A percentile compares a stretch with the other conserved stretches of the same genome.
Conservation (phyloP, 2,797 vertebrate species). For the Calcarius lapponicus region DNA sequence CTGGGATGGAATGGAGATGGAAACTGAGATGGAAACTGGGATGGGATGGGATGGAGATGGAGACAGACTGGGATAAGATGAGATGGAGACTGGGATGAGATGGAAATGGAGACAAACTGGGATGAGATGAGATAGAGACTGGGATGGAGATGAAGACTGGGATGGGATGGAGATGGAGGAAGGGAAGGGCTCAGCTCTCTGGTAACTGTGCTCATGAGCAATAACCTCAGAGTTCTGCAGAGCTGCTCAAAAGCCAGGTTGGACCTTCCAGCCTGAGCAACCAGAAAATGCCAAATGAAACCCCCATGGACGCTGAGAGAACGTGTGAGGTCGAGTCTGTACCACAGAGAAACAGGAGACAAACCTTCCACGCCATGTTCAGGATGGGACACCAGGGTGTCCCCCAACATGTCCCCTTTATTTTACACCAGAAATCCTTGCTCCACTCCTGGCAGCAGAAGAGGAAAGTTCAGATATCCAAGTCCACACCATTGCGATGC, state of each 20-base stretch:
- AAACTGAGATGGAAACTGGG: no score
- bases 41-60: no score
- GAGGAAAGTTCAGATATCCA: neutral
- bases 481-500: neutral
- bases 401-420: neutral
- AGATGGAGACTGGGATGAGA: no score
- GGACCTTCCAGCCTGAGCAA: neutral
- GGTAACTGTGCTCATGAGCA: neutral
- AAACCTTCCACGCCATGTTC: neutral
- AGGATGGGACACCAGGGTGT: neutral
- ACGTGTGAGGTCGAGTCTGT: rapidly evolving
- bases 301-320: neutral
- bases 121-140: no score
- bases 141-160: no score
- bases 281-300: neutral
- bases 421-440: neutral
- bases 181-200: neutral
- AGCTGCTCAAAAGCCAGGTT: neutral
- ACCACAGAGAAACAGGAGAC: rapidly evolving
- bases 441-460: neutral
- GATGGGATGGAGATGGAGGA: no score
- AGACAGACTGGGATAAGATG: no score
- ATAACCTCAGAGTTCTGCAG: neutral
- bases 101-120: no score
- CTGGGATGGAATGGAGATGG: no score